Conservation (phyloP, 2,113 vertebrate genomes). For the Gymnobelideus leadbeateri region DNA sequence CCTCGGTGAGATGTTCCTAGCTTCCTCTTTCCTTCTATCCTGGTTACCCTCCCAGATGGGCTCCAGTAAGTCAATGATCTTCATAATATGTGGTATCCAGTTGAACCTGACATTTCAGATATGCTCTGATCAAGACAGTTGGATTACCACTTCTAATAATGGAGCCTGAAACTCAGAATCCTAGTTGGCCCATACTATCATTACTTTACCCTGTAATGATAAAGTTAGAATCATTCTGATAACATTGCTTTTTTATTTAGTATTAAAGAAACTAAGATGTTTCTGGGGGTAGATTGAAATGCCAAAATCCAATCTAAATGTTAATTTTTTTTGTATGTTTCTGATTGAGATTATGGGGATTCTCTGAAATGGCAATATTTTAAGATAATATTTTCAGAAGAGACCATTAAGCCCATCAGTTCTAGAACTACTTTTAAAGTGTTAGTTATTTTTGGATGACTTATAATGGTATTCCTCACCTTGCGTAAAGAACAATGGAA, state of each 20-base stretch:
- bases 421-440: not conserved
- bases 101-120: not conserved
- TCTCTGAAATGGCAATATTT: not conserved
- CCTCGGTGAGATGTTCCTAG: not conserved
- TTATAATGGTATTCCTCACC: not conserved
- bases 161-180: not conserved
- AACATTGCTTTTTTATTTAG: not conserved
- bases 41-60: not conserved
- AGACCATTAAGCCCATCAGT: not conserved
- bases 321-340: not conserved
- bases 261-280: not conserved
- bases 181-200: not conserved
- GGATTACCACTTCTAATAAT: not conserved
- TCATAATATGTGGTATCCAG: not conserved
- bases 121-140: not conserved
- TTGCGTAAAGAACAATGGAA: not conserved
- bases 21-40: not conserved
- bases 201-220: not conserved
- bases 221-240: not conserved
- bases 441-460: not conserved
- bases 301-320: not conserved
- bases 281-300: not conserved
- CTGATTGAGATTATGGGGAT: not conserved
- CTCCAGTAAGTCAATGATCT: not conserved
- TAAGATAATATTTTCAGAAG: not conserved